Base-by-base conservation (phyloP, 2,797 vertebrate species). In the Eleutherodactylus coqui region DNA sequence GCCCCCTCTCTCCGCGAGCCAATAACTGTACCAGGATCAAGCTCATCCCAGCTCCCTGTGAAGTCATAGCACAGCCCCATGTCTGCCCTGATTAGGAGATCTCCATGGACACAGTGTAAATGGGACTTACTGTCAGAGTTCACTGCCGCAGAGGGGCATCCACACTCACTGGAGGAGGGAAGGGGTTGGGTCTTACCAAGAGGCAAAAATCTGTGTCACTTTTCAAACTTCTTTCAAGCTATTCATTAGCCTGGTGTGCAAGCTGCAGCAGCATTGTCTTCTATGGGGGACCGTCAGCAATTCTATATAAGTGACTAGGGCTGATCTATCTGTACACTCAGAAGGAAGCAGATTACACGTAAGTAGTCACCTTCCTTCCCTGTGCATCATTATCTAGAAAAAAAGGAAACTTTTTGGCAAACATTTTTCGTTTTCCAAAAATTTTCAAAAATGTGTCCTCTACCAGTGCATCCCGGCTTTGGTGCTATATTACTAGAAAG, bases 61-160 rank as follows among this genome's bases (percentile, higher is more conserved):
- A 34, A 78, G 79, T 60, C 73, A 75, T 27, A 24, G 16, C 14
- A 10, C 9, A 32, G 21, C 60, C 51, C 94, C 94, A 92, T 92
- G 85, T 90, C 93, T 93, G 91, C 91, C 85, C 89, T 69, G 45
- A 89, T 88, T 82, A 83, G 94, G 91, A 83, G 67, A 38, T 88
- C 85, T 64, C 75, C 82, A 77, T 73, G 79, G 83, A 70, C 84
- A 75, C 83, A 49, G 76, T 78, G 86, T 75, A 81, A 77, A 84
- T 82, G 86, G 82, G 60, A 38, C 34, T 69, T 69, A 72, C 49
- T 77, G 77, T 82, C 49, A 76, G 75, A n/a, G 70, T 7, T 41
- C 78, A 78, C 72, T 81, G 69, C 62, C 76, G 45, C 75, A 13
- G 19, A 34, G 70, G 64, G 76, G 4, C 62, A 76, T 82, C 78